phyloP scores from a whole-genome alignment of 2,113 vertebrate genomes.

The Channa argus region DNA sequence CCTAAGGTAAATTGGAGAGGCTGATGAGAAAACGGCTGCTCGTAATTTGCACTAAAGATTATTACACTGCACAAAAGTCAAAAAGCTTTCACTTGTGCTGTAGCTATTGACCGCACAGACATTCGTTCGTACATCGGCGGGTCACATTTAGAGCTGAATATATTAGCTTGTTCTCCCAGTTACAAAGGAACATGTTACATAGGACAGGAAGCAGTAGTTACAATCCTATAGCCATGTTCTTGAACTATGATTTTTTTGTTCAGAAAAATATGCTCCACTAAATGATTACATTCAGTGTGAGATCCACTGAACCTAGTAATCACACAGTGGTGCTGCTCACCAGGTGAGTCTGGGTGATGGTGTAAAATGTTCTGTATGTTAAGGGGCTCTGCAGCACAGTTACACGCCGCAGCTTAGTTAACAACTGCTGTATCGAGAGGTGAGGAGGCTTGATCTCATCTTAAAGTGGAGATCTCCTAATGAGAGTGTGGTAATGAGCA shows the following conservation, averaged over 20 bases:
- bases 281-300: conserved; percentile 46
- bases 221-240: too few species aligned
- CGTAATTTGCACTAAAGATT: conserved; percentile 66
- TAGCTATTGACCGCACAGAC: conserved; percentile 16
- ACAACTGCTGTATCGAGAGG: conserved; percentile 46
- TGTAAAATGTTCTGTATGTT: conserved; percentile 57
- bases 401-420: conserved; percentile 52
- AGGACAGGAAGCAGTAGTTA: too few species aligned
- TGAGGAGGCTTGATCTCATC: conserved; percentile 62
- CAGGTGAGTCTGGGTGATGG: conserved; percentile 47
- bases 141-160: too few species aligned
- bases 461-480: conserved; percentile 63
- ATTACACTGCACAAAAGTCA: conserved; percentile 54
- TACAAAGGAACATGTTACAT: background rate
- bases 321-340: conserved; percentile 34
- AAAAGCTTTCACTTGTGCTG: conserved; percentile 34
- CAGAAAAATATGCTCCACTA: conserved; percentile 3
- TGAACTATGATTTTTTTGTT: background rate
- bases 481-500: conserved; percentile 72
- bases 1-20: conserved; percentile 64
- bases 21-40: conserved; percentile 67
- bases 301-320: conserved; percentile 39
- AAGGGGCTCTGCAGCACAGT: conserved; percentile 42
- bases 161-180: conserved; percentile 4
- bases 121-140: background rate